Percentiles rank a stretch among this genome's conserved stretches.
Conservation (phyloP, 2,113 vertebrate species). For the Carettochelys insculpta region DNA sequence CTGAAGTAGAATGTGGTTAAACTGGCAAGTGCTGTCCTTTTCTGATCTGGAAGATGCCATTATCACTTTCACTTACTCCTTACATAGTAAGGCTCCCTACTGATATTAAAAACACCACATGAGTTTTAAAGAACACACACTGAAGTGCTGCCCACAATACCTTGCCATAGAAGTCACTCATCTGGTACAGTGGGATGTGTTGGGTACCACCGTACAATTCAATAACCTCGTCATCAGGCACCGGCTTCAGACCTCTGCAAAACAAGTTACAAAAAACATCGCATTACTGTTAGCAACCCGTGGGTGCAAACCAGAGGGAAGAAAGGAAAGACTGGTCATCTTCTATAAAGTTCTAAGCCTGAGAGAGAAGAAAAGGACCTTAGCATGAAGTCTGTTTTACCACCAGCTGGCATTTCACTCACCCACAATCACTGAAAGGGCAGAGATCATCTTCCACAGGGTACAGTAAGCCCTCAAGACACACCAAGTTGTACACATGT, state of each 20-base stretch:
- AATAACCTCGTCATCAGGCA: slow-evolving; percentile 82
- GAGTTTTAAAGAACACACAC: not conserved
- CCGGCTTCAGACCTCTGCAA: slow-evolving; percentile 80
- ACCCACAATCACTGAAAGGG: not conserved
- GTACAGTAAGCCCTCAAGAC: no score
- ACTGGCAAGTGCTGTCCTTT: not conserved
- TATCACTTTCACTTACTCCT: not conserved
- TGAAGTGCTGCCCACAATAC: slow-evolving; percentile 54
- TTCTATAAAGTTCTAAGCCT: not conserved
- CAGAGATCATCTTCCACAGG: not conserved
- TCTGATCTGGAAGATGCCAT: not conserved
- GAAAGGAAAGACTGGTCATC: not conserved
- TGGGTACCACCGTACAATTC: slow-evolving; percentile 83
- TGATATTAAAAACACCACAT: not conserved
- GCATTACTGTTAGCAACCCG: not conserved
- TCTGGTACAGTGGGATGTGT: slow-evolving; percentile 84
- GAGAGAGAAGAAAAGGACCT: not conserved
- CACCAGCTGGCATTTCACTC: not conserved
- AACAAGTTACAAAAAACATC: not conserved
- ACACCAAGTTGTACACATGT: no score
- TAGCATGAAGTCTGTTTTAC: not conserved
- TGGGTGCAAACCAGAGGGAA: not conserved
- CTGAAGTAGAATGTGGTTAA: slow-evolving; percentile 51
- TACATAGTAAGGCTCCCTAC: not conserved
- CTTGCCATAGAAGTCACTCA: slow-evolving; percentile 88